Percentiles rank a stretch among this genome's conserved stretches.
phyloP scores from a whole-genome alignment of 2,113 vertebrate genomes.

The Rhadina sibilatrix region DNA sequence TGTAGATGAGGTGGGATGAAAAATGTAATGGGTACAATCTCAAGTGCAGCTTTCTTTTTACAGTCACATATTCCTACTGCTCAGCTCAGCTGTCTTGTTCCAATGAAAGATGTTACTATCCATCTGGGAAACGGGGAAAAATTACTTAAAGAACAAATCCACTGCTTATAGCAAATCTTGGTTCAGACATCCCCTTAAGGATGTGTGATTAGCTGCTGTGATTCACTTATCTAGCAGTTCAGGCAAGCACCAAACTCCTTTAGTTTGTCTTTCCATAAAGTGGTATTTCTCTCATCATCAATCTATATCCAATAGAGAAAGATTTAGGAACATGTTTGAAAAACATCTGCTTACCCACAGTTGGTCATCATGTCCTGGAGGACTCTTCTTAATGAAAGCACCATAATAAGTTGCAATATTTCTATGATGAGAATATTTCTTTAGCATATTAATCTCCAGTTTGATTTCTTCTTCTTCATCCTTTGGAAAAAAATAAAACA shows the following conservation, averaged over 20 bases:
- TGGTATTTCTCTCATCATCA: neutral
- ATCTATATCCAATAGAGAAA: neutral
- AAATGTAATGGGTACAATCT: neutral
- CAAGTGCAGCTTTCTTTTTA: neutral
- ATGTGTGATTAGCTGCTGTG: neutral
- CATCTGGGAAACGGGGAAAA: neutral
- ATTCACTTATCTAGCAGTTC: neutral
- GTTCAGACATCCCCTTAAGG: neutral
- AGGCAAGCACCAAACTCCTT: neutral
- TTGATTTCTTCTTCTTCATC: slow-evolving; percentile 99
- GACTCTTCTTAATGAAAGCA: slow-evolving; percentile 99
- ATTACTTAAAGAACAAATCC: slow-evolving; percentile 15
- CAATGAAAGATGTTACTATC: neutral
- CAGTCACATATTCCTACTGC: neutral
- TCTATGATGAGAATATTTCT: slow-evolving; percentile 98
- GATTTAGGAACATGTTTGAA: neutral
- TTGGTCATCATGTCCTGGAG: slow-evolving; percentile 96
- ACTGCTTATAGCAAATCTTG: neutral
- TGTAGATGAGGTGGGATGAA: neutral
- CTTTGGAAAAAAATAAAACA: slow-evolving; percentile 55
- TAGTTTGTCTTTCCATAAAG: neutral
- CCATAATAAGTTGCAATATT: slow-evolving; percentile 99
- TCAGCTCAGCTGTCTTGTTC: neutral
- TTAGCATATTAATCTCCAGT: slow-evolving; percentile 99
- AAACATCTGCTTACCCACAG: slow-evolving; percentile 85